phyloP scores from a whole-genome alignment of 2,888 invertebrate species.

The Drosophila hamatofila region DNA sequence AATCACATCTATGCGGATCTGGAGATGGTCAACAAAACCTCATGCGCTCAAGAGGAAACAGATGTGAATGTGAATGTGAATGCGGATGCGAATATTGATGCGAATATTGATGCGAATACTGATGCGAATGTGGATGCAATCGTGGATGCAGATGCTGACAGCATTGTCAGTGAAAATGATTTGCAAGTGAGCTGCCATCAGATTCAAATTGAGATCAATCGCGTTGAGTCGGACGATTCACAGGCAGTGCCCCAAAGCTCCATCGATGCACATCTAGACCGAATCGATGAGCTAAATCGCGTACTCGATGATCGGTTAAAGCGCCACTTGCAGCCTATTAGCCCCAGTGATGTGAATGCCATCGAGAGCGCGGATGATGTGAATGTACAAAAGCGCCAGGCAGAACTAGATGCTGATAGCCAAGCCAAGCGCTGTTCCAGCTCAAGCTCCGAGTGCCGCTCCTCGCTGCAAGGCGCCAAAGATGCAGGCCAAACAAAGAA shows the following conservation, averaged over 20 bases:
- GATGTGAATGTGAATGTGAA: conserved; percentile 12
- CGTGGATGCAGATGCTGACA: conserved; percentile 36
- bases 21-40: conserved; percentile 65
- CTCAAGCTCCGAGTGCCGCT: conserved; percentile 81
- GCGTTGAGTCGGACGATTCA: conserved; percentile 29
- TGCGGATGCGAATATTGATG: conserved; percentile 1
- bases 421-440: conserved; percentile 79
- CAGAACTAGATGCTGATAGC: conserved; percentile 39
- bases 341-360: conserved; percentile 73
- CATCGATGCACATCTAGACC: conserved; percentile 84
- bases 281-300: conserved; percentile 84
- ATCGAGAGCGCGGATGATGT: conserved; percentile 72
- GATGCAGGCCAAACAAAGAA: conserved; percentile 74
- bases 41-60: neutral
- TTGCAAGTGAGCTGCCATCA: conserved; percentile 48
- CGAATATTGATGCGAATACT: conserved; percentile 10
- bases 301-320: conserved; percentile 83
- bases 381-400: conserved; percentile 31
- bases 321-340: conserved; percentile 69
- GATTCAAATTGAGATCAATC: conserved; percentile 80
- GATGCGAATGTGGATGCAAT: conserved; percentile 2
- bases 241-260: conserved; percentile 71
- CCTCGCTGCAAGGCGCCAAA: conserved; percentile 60
- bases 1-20: conserved; percentile 84
- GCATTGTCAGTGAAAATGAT: conserved; percentile 57